Conservation (phyloP, 2,797 vertebrate species). For the Fistularia commersonii region DNA sequence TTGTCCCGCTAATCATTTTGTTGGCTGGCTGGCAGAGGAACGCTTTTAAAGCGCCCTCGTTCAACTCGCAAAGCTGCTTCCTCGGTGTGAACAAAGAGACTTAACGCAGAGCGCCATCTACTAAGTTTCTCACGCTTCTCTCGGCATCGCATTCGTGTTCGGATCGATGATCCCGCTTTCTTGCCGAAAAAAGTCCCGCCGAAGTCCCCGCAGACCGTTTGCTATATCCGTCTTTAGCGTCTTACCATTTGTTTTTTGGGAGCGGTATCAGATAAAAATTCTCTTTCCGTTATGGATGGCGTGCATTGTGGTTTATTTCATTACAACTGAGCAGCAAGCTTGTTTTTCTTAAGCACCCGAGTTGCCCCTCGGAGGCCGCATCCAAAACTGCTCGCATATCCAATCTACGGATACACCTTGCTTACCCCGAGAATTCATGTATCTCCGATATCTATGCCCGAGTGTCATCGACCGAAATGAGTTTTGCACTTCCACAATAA, state of each 20-base stretch:
- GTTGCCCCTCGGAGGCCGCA: constrained; percentile 7
- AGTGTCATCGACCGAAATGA: constrained; percentile 67
- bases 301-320: constrained; percentile 26
- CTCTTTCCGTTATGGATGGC: constrained; percentile 22
- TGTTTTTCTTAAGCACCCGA: constrained; percentile 7
- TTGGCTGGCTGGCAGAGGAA: constrained; percentile 55
- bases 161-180: too few species aligned
- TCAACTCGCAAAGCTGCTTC: constrained; percentile 27
- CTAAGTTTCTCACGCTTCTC: background rate
- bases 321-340: constrained; percentile 23
- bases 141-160: too few species aligned
- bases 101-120: constrained; percentile 25
- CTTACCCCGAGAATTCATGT: constrained; percentile 49
- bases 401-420: constrained; percentile 46
- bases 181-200: too few species aligned
- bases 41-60: constrained; percentile 39
- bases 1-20: constrained; percentile 60
- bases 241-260: constrained; percentile 4
- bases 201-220: background rate
- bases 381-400: constrained; percentile 47
- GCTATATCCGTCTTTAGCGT: constrained; percentile 2
- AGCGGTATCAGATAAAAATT: constrained; percentile 16
- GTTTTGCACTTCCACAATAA: constrained; percentile 67
- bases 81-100: constrained; percentile 33
- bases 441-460: constrained; percentile 70